phyloP scores from a whole-genome alignment of 2,888 invertebrate genomes.

The Torymus texanus region DNA sequence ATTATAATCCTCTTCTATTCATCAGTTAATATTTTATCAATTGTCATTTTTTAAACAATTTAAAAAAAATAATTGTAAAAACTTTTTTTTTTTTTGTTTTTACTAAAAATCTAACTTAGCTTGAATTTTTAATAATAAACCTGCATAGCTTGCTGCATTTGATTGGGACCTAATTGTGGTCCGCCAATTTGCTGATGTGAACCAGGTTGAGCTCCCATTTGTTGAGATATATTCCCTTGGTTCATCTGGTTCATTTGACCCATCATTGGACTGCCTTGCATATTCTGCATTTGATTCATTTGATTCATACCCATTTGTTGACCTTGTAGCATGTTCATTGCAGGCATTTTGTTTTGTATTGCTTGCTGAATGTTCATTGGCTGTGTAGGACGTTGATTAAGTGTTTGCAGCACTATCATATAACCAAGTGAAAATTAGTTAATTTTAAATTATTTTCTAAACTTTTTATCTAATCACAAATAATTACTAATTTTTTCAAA shows the following conservation, averaged over 20 bases:
- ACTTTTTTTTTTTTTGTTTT: too few species aligned
- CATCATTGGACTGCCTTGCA: conserved; percentile 59
- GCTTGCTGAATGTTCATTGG: conserved; percentile 78
- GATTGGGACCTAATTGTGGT: conserved; percentile 65
- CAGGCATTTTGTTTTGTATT: conserved; percentile 78
- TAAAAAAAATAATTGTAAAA: too few species aligned
- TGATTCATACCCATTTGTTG: conserved; percentile 71
- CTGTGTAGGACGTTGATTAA: conserved; percentile 82
- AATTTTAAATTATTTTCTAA: too few species aligned
- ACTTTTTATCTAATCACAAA: too few species aligned
- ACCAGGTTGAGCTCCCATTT: conserved; percentile 60
- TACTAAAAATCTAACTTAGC: not conserved
- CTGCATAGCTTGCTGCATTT: conserved; percentile 71
- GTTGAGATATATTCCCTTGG: conserved; percentile 55
- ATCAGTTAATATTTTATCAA: too few species aligned
- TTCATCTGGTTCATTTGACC: conserved; percentile 71
- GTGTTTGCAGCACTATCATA: conserved; percentile 81
- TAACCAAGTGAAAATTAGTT: not conserved
- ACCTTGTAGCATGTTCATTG: conserved; percentile 73
- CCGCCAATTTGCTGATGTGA: conserved; percentile 65
- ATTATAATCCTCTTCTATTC: too few species aligned
- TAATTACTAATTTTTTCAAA: too few species aligned
- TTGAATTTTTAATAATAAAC: conserved; percentile 55
- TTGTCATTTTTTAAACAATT: too few species aligned
- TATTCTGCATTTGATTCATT: conserved; percentile 70